Percentiles rank a stretch among this genome's conserved stretches.
Evolutionary conservation across 1,140 invertebrate genomes (phyloP).

Genomic region (Brachionus sp.): DNA sequence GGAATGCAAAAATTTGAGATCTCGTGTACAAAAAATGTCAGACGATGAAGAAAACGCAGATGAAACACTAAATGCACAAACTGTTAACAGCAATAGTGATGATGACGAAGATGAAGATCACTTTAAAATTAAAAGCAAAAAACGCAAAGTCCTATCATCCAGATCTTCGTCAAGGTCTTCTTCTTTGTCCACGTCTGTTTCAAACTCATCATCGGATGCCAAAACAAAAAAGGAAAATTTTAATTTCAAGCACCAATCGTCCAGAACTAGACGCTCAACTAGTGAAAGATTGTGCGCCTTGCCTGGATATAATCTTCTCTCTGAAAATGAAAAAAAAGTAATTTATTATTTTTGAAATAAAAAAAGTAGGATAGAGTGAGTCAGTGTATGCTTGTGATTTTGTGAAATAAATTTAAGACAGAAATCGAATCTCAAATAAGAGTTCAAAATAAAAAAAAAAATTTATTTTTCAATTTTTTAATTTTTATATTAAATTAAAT

Average conservation of each 20-base stretch:
- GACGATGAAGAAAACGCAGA: not conserved
- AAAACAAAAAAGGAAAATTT: slow-evolving; percentile 32
- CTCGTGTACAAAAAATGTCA: not conserved
- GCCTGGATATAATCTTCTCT: slow-evolving; percentile 54
- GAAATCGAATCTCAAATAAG: not conserved
- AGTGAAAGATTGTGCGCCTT: slow-evolving; percentile 47
- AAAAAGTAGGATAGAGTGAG: not conserved
- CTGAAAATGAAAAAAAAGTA: slow-evolving; percentile 56
- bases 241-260: not conserved
- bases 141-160: not conserved
- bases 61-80: not conserved
- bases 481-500: too few species aligned
- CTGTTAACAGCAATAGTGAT: not conserved
- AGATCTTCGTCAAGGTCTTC: slow-evolving; percentile 13
- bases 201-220: not conserved
- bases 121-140: not conserved
- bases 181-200: not conserved
- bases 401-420: not conserved
- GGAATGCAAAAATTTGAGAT: not conserved
- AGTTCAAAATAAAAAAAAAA: not conserved
- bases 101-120: not conserved
- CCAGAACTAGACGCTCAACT: not conserved
- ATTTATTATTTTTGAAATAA: slow-evolving; percentile 20
- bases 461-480: not conserved
- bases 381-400: too few species aligned